phyloP scores from a whole-genome alignment of 2,888 invertebrate genomes.

The Xanthorhoe spadicearia region DNA sequence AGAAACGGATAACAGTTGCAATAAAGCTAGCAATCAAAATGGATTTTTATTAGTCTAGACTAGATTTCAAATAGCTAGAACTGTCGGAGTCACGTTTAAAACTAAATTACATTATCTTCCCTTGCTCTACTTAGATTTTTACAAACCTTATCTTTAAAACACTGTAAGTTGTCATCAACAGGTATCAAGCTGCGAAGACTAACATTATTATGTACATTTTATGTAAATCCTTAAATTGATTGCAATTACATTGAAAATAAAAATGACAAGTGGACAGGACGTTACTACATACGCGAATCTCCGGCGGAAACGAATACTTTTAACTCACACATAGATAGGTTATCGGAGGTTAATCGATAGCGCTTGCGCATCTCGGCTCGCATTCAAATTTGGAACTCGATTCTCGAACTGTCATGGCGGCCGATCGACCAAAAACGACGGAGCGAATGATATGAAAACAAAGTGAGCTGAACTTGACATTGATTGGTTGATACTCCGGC shows the following conservation, averaged over 20 bases:
- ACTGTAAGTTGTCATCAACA: slow-evolving; percentile 23
- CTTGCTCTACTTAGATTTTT: slow-evolving; percentile 38
- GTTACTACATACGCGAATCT: slow-evolving; percentile 56
- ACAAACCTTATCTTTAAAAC: slow-evolving; percentile 31
- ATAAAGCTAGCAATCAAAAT: slow-evolving; percentile 16
- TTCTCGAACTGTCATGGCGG: slow-evolving; percentile 72
- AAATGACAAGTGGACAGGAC: slow-evolving; percentile 57
- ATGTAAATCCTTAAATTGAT: slow-evolving; percentile 45
- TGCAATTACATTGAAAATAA: slow-evolving; percentile 45
- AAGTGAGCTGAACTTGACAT: slow-evolving; percentile 71
- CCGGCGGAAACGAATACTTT: slow-evolving; percentile 70
- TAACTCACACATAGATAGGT: slow-evolving; percentile 55
- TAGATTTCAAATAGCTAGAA: slow-evolving; percentile 21
- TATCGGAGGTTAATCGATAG: slow-evolving; percentile 78
- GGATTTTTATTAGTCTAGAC: slow-evolving; percentile 34
- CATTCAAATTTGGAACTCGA: slow-evolving; percentile 79
- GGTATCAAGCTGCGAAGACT: slow-evolving; percentile 37
- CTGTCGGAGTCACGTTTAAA: slow-evolving; percentile 1
- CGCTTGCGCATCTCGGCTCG: slow-evolving; percentile 78
- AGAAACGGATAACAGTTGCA: slow-evolving; percentile 10
- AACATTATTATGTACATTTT: slow-evolving; percentile 38
- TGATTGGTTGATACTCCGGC: slow-evolving; percentile 65
- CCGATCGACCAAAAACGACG: slow-evolving; percentile 65
- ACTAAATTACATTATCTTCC: slow-evolving; percentile 26
- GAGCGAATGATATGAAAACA: slow-evolving; percentile 59